Conservation (phyloP, 2,113 vertebrate genomes). For the Nothocercus julius region DNA sequence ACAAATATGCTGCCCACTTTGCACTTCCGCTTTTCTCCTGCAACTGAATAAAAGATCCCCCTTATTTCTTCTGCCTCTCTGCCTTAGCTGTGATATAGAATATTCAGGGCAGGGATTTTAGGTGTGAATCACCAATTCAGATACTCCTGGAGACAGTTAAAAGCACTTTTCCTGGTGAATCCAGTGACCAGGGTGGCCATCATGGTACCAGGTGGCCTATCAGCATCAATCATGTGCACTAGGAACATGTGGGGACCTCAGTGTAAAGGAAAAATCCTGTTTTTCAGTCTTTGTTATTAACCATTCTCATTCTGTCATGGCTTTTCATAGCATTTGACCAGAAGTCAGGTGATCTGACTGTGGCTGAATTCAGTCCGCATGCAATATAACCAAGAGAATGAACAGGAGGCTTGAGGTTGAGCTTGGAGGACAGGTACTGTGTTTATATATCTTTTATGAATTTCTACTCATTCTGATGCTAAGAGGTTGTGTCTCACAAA, state of each 20-base stretch:
- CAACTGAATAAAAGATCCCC: not conserved
- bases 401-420: not conserved
- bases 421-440: not conserved
- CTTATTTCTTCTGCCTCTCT: not conserved
- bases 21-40: not conserved
- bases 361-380: not conserved
- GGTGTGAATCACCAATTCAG: rapidly evolving
- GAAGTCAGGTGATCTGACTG: not conserved
- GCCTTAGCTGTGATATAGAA: not conserved
- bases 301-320: not conserved
- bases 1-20: not conserved
- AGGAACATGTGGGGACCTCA: not conserved
- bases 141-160: not conserved
- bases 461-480: not conserved
- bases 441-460: not conserved
- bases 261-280: not conserved
- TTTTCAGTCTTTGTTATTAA: not conserved
- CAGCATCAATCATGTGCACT: rapidly evolving
- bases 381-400: not conserved
- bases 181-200: not conserved
- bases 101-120: not conserved
- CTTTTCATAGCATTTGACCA: not conserved
- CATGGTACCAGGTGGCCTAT: not conserved
- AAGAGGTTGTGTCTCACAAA: not conserved
- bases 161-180: not conserved